Evolutionary conservation across 2,888 invertebrate species (phyloP).

Genomic region (Elaeidobius kamerunicus): DNA sequence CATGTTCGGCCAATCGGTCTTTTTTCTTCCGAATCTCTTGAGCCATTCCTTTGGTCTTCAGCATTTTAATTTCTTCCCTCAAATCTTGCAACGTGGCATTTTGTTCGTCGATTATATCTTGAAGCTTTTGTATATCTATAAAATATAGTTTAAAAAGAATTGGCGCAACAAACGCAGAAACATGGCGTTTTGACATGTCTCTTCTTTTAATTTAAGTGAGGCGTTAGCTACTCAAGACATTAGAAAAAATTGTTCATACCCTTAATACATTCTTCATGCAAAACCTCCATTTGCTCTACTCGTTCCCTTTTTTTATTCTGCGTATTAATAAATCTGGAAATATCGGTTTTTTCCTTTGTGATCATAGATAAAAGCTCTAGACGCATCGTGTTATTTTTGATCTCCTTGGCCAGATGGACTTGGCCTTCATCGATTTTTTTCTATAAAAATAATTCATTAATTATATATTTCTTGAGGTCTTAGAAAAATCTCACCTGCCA

Average conservation of each 20-base stretch:
- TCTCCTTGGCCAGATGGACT: slow-evolving; percentile 48
- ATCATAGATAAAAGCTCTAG: slow-evolving; percentile 55
- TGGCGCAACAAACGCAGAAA: too few species aligned
- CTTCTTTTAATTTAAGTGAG: too few species aligned
- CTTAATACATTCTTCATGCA: slow-evolving; percentile 42
- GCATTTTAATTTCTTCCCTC: slow-evolving; percentile 41
- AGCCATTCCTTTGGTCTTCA: slow-evolving; percentile 42
- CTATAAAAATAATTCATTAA: slow-evolving; percentile 35
- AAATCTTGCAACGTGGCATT: slow-evolving; percentile 44
- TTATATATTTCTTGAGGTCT: not conserved
- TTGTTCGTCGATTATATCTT: slow-evolving; percentile 47
- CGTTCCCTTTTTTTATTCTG: slow-evolving; percentile 45
- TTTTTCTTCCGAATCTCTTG: slow-evolving; percentile 27
- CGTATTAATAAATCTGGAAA: slow-evolving; percentile 48
- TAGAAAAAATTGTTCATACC: too few species aligned
- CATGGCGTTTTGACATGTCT: too few species aligned
- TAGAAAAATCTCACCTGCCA: slow-evolving; percentile 42
- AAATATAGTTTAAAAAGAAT: too few species aligned
- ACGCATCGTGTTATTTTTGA: slow-evolving; percentile 56
- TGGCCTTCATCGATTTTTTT: slow-evolving; percentile 44
- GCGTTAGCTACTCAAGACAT: too few species aligned
- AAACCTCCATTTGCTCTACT: slow-evolving; percentile 41
- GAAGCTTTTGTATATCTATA: slow-evolving; percentile 47
- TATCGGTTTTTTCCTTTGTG: slow-evolving; percentile 53
- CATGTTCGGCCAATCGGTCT: slow-evolving; percentile 11